A percentile compares a stretch with the other conserved stretches of the same genome.
Evolutionary conservation across 64 coral and sea anemone species (phyloP).

Genomic region (Stichodactyla helianthus): DNA sequence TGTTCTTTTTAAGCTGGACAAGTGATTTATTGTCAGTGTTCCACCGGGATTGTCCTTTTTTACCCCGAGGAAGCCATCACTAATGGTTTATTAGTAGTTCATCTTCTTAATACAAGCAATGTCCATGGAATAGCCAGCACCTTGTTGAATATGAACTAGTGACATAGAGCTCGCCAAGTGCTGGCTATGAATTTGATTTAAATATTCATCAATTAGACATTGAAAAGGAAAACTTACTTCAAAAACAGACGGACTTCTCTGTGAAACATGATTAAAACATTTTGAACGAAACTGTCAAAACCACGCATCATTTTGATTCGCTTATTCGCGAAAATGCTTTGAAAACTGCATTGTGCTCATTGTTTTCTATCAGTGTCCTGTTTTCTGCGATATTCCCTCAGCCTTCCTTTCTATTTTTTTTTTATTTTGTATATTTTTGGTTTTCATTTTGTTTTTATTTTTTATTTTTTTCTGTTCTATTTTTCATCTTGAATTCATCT

Average conservation of each 20-base stretch:
- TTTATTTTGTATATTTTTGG: neutral
- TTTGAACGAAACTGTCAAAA: neutral
- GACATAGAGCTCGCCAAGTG: neutral
- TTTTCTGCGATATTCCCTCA: neutral
- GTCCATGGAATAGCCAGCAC: neutral
- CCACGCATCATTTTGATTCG: neutral
- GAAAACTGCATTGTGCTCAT: neutral
- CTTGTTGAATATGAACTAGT: constrained; percentile 3
- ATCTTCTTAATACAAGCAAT: neutral
- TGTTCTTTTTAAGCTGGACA: neutral
- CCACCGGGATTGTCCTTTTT: neutral
- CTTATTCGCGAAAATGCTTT: neutral
- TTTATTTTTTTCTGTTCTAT: neutral
- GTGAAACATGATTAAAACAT: constrained; percentile 5
- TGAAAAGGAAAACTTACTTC: constrained; percentile 9
- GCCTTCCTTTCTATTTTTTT: neutral
- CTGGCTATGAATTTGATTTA: constrained; percentile 28
- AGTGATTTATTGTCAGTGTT: neutral
- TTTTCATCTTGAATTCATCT: neutral
- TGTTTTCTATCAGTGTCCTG: neutral
- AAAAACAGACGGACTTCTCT: neutral
- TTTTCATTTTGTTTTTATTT: neutral
- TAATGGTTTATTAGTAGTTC: neutral
- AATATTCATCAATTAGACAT: constrained; percentile 22
- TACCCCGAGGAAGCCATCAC: neutral